Evolutionary conservation across 2,888 invertebrate species (phyloP).

Genomic region (Dolomedes plantarius): DNA sequence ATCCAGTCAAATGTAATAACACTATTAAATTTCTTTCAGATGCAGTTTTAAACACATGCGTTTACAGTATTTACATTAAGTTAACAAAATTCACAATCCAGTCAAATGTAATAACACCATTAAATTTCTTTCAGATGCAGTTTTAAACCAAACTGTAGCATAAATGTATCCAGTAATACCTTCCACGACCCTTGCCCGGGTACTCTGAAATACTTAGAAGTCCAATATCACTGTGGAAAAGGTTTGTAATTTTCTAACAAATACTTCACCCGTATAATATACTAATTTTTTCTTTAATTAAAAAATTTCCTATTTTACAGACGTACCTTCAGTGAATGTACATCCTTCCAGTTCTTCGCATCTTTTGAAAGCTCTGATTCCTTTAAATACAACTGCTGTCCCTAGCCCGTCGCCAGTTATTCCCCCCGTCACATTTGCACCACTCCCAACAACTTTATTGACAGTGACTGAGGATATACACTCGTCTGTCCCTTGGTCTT

Average conservation of each 20-base stretch:
- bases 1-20: too few relatives aligned
- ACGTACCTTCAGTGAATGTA: neutral
- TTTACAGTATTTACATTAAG: too few relatives aligned
- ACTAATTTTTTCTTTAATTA: too few relatives aligned
- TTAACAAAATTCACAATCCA: too few relatives aligned
- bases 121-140: constrained; percentile 74
- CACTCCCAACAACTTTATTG: neutral
- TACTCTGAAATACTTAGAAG: constrained; percentile 82
- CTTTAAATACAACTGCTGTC: constrained; percentile 36
- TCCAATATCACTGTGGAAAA: constrained; percentile 79
- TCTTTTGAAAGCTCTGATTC: neutral
- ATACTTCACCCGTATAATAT: neutral
- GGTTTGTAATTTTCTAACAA: constrained; percentile 48
- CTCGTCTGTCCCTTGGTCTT: neutral
- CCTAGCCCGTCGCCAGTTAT: neutral
- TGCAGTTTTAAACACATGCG: too few relatives aligned
- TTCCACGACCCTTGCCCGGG: constrained; percentile 81
- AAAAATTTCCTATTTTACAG: neutral
- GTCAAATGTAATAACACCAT: too few relatives aligned
- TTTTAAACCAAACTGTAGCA: constrained; percentile 74
- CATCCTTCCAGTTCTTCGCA: constrained; percentile 16
- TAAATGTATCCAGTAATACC: constrained; percentile 75
- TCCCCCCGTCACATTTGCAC: neutral
- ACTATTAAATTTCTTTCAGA: too few relatives aligned
- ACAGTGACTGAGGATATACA: neutral